phyloP scores from a whole-genome alignment of 2,888 invertebrate genomes.

The Eristalinus aeneus region DNA sequence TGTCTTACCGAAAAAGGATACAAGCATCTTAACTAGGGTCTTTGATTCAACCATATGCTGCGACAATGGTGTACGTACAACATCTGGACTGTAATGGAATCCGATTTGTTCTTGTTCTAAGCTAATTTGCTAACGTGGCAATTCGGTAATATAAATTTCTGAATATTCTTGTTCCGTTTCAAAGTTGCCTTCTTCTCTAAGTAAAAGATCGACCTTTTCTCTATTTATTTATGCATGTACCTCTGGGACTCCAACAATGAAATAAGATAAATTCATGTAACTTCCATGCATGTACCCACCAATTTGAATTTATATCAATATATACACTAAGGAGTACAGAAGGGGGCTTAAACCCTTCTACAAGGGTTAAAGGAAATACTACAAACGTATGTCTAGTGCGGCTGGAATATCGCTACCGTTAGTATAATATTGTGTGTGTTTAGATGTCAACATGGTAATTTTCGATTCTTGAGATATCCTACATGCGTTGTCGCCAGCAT shows the following conservation, averaged over 20 bases:
- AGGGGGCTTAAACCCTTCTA: slow-evolving; percentile 40
- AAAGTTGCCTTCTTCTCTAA: neutral
- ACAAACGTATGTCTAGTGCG: slow-evolving; percentile 54
- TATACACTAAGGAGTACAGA: slow-evolving; percentile 25
- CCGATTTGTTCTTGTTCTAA: slow-evolving; percentile 55
- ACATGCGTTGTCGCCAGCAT: neutral
- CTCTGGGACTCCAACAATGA: slow-evolving; percentile 23
- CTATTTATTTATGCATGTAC: neutral
- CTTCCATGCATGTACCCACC: slow-evolving; percentile 34
- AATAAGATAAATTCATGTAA: slow-evolving; percentile 65
- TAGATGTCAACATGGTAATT: slow-evolving; percentile 51
- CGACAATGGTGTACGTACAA: neutral
- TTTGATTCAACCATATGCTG: neutral
- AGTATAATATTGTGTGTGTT: slow-evolving; percentile 7
- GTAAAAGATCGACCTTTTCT: slow-evolving; percentile 17
- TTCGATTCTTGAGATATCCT: slow-evolving; percentile 43
- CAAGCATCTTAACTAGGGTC: slow-evolving; percentile 28
- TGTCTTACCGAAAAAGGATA: slow-evolving; percentile 22
- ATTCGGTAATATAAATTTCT: slow-evolving; percentile 46
- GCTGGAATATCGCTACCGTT: neutral
- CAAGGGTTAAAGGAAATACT: slow-evolving; percentile 43
- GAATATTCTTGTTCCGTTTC: slow-evolving; percentile 52
- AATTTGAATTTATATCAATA: slow-evolving; percentile 61
- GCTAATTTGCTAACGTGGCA: slow-evolving; percentile 63
- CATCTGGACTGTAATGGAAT: slow-evolving; percentile 31